A percentile compares a stretch with the other conserved stretches of the same genome.
Conservation (phyloP, 2,888 invertebrate genomes). For the Apoda limacodes region DNA sequence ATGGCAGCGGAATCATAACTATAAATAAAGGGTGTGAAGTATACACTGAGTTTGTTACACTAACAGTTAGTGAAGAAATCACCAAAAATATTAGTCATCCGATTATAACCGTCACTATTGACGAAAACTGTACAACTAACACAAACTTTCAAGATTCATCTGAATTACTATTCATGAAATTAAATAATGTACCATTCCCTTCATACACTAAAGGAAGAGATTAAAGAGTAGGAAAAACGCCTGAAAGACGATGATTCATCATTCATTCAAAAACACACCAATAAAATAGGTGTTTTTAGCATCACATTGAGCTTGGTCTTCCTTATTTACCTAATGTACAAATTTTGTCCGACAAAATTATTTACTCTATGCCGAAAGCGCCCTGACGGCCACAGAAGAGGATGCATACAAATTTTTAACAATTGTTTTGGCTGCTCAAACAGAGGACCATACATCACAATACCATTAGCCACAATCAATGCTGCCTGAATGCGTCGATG, state of each 20-base stretch:
- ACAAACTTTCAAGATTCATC: constrained; percentile 1
- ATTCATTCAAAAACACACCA: no score
- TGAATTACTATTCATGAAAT: constrained; percentile 15
- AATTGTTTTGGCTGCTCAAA: constrained; percentile 14
- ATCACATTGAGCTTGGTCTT: constrained; percentile 5
- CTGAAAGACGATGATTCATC: constrained; percentile 8
- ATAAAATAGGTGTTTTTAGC: constrained; percentile 7
- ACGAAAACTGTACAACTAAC: constrained; percentile 14
- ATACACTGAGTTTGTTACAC: constrained; percentile 18
- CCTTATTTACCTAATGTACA: neutral
- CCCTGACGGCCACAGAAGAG: neutral
- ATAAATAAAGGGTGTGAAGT: constrained; percentile 16
- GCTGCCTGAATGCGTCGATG: no score
- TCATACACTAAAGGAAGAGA: constrained; percentile 9
- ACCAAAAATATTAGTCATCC: constrained; percentile 18
- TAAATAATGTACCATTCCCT: constrained; percentile 16
- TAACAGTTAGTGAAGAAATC: constrained; percentile 13
- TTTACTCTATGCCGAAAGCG: constrained; percentile 1
- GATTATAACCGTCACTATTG: constrained; percentile 17
- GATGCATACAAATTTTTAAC: constrained; percentile 16
- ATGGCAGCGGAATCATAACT: constrained; percentile 15
- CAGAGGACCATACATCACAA: constrained; percentile 1
- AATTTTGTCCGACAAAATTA: neutral
- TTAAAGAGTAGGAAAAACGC: constrained; percentile 9
- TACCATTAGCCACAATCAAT: constrained; percentile 1